Evolutionary conservation across 2,888 invertebrate genomes (phyloP), one percentile per base, ranked within the genome.

Genomic region (Pyrrhosoma nymphula): DNA sequence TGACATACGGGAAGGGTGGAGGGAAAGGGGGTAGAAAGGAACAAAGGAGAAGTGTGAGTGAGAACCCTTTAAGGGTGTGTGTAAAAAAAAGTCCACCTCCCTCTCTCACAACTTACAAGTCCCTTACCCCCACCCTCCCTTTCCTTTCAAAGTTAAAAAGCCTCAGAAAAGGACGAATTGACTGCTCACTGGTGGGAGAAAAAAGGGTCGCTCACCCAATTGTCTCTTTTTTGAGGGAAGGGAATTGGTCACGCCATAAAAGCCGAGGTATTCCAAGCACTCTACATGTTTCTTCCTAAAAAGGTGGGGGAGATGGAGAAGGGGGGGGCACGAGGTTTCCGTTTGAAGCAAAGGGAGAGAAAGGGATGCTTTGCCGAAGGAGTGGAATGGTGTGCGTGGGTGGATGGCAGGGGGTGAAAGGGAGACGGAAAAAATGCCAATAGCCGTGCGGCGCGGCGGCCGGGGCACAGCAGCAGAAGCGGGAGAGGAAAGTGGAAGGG

Each of bases 191-290:
- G 56, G 89, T 16, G 89, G 26, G 47, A 26, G 26, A 82, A 35
- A 82, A 47, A 89, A 47, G 89, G 89, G 89, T 69, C 75, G 93
- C 60, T 63, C 39, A 39, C 60, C 39, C 69, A 69, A 93, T 93
- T 93, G 93, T 93, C 93, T 63, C 39, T 93, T 56, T 39, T 30
- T 35, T 3, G 23, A 20, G 26, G 26, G 35, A 35, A 82, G 75
- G 69, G 47, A 93, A 93, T 93, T 93, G 69, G 93, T 93, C 93
- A 93, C 93, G 93, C 93, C 93, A 93, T 93, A 93, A 93, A 93
- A 93, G 93, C 93, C 47, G 93, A 93, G 93, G 93, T 93, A 93
- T 93, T 93, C 93, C 69, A 93, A 93, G 93, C 63, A 93, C 63
- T 93, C 69, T 12, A 35, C 30, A 30, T 35, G 30, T 30, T 82